Evolutionary conservation across 2,113 vertebrate genomes (phyloP).

Genomic region (Rhinolophus sinicus): DNA sequence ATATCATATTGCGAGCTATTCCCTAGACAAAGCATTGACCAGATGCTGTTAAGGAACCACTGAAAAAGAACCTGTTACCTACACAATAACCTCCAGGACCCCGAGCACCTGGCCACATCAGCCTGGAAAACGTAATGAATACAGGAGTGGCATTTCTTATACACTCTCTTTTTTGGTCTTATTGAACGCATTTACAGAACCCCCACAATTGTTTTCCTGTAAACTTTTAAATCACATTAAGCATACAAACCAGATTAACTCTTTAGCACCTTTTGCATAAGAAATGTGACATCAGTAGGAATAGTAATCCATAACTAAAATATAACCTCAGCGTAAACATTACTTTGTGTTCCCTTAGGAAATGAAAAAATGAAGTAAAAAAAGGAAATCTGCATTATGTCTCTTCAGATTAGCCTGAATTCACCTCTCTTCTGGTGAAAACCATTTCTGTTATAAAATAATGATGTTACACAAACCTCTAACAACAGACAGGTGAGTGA

Average conservation of each 20-base stretch:
- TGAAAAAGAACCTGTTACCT: background rate
- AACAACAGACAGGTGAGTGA: background rate
- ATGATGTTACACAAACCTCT: background rate
- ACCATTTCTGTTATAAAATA: background rate
- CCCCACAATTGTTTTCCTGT: background rate
- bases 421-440: background rate
- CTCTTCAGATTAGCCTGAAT: constrained; percentile 18
- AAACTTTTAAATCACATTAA: constrained; percentile 43
- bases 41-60: background rate
- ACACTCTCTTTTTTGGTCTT: background rate
- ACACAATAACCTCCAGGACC: background rate
- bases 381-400: background rate
- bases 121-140: background rate
- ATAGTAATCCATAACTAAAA: background rate
- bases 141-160: background rate
- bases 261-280: background rate
- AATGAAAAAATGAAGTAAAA: background rate
- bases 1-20: background rate
- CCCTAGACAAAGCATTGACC: constrained; percentile 1
- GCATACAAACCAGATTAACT: background rate
- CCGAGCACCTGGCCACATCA: background rate
- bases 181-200: background rate
- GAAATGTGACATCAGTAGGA: background rate
- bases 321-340: background rate
- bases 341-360: background rate